These are phyloP conservation scores for Tineola bisselliella DNA, from an alignment of 2,888 invertebrate species.

Conservation along the genomic window DNA sequence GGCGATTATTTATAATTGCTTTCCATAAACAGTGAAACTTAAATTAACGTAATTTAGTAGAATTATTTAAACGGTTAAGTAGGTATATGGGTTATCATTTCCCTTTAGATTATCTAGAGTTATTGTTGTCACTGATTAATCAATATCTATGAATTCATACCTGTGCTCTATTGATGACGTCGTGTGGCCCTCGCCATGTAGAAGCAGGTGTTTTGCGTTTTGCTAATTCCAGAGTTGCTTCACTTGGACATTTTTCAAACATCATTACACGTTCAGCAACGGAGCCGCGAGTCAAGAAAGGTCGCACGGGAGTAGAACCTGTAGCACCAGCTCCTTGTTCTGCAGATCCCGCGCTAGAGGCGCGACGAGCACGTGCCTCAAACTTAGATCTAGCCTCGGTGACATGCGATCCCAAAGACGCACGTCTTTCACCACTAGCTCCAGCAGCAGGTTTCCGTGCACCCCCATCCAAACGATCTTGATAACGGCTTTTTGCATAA, in stretches of 20 bases:
- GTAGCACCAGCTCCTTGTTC: constrained; percentile 32
- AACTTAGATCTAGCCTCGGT: constrained; percentile 62
- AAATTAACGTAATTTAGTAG: too few relatives aligned
- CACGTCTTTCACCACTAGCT: constrained; percentile 50
- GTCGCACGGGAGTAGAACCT: constrained; percentile 73
- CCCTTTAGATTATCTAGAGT: neutral
- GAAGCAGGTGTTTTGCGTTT: constrained; percentile 70
- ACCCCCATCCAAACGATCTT: constrained; percentile 65
- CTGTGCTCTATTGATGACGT: constrained; percentile 66
- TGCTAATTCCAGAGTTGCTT: constrained; percentile 71
- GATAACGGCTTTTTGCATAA: constrained; percentile 73
- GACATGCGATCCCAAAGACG: constrained; percentile 59
- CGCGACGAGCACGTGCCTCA: constrained; percentile 59
- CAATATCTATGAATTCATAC: constrained; percentile 27
- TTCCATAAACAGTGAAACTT: neutral
- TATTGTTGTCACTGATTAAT: neutral
- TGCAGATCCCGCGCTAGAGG: constrained; percentile 52
- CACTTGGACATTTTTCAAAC: constrained; percentile 90
- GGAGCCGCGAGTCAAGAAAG: constrained; percentile 87
- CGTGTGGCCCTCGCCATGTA: constrained; percentile 66
- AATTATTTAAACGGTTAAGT: neutral
- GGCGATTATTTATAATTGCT: neutral
- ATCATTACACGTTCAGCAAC: constrained; percentile 91
- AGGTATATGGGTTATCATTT: neutral
- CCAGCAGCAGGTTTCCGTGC: constrained; percentile 55